Base-by-base conservation (phyloP, 2,113 vertebrate genomes). In the Recurvirostra avosetta region DNA sequence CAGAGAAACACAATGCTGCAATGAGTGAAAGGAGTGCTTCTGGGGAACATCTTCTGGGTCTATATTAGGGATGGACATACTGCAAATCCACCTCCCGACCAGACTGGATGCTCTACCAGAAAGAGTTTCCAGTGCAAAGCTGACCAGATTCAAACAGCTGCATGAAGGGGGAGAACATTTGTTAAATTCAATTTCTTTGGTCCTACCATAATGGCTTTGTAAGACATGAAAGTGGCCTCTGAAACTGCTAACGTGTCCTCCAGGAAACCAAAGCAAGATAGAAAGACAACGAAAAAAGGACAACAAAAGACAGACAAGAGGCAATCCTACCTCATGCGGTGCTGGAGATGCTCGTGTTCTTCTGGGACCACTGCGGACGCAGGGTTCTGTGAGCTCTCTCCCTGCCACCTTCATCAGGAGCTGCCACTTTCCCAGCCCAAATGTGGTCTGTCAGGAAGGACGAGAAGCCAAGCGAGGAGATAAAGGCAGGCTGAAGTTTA, bases 361-460 rank as follows among this genome's bases (percentile, higher is more conserved):
- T 65, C 73, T 30, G 8, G 12, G 50, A 63, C 29, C 0, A 4
- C 47, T 15, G 67, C 1, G 3, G 16, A 81, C 5, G 3, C 0
- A 6, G 86, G 13, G 22, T 52, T 85, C 90, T 38, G 67, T 4
- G 25, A 70, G 34, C 15, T 63, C 13, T 45, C 34, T n/a, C 30
- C 36, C 11, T 21, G 38, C 27, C 56, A 82, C 21, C 9, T 43
- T 63, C 26, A 16, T 23, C 34, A 27, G 47, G 32, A 80, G 36
- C 41, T 52, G 63, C n/a, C 23, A 7, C 40, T 63, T 88, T 38
- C 55, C 77, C 7, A 1, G 34, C 56, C 77, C 29, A 34, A 41
- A 75, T 0, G 0, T 27, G 11, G 11, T 77, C 61, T 11, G 5
- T 66, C 55, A 74, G 53, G 68, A 73, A 43, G 43, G 19, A 45